These are phyloP conservation scores for Akabosia matsudoensis DNA, from an alignment of 1,140 invertebrate genomes.

Conservation along the genomic window DNA sequence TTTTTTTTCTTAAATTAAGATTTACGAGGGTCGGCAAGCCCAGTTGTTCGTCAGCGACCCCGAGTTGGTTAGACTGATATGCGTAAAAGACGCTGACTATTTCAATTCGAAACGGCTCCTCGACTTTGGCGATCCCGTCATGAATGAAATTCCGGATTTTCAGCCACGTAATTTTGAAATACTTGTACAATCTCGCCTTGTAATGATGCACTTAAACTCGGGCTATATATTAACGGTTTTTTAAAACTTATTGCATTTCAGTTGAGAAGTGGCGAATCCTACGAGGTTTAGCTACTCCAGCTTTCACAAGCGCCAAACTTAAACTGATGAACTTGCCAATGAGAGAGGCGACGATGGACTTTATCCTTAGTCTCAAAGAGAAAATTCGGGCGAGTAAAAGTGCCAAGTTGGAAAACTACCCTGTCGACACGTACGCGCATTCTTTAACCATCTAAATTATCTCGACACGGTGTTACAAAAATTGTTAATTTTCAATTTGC, in stretches of 20 bases:
- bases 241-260: not conserved
- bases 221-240: not conserved
- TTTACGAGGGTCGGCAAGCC: conserved; percentile 9
- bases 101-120: conserved; percentile 10
- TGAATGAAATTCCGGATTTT: conserved; percentile 39
- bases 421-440: conserved; percentile 1
- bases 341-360: not conserved
- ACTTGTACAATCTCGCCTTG: no score
- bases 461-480: not conserved
- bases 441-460: not conserved
- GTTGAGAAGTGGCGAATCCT: conserved; percentile 52
- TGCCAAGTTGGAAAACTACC: not conserved
- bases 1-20: not conserved
- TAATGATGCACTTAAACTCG: no score
- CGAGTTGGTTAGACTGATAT: conserved; percentile 23
- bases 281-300: conserved; percentile 50
- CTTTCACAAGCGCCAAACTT: conserved; percentile 53
- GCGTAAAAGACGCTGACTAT: conserved; percentile 29
- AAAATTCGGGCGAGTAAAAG: not conserved
- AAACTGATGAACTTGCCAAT: conserved; percentile 47
- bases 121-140: conserved; percentile 30
- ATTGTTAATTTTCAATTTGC: not conserved
- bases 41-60: conserved; percentile 30
- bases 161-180: no score
- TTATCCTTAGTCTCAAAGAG: not conserved